phyloP scores from a whole-genome alignment of 1,140 invertebrate species.

The Penaeus indicus region DNA sequence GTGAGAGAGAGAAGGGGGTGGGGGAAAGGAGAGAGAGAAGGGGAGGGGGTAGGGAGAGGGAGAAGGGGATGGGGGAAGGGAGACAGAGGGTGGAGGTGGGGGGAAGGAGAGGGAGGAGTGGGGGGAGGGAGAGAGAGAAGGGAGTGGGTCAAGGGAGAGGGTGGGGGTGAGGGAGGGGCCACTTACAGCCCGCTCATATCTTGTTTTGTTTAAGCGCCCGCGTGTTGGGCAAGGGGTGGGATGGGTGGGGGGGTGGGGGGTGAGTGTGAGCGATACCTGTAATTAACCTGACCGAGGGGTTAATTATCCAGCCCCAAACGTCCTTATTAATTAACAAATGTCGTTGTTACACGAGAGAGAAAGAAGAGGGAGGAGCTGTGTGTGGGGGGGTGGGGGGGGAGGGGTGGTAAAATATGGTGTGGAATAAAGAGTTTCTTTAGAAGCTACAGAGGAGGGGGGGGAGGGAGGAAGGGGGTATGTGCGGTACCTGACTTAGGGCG shows the following conservation, averaged over 20 bases:
- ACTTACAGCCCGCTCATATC: conserved; percentile 35
- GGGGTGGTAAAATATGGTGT: not conserved
- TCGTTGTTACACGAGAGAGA: conserved; percentile 29
- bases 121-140: too few species aligned
- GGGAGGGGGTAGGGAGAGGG: too few species aligned
- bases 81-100: too few species aligned
- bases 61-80: too few species aligned
- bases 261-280: conserved; percentile 52
- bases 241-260: too few species aligned
- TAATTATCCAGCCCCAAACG: conserved; percentile 51
- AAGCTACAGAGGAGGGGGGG: not conserved
- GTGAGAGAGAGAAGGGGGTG: too few species aligned
- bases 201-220: conserved; percentile 50
- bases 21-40: too few species aligned
- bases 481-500: not conserved
- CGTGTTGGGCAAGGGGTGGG: not conserved
- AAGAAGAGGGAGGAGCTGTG: not conserved
- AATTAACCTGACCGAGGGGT: conserved; percentile 55
- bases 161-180: not conserved
- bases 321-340: conserved; percentile 58
- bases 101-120: too few species aligned
- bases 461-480: too few species aligned
- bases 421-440: not conserved
- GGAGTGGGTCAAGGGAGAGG: too few species aligned
- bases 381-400: not conserved